phyloP scores from a whole-genome alignment of 2,888 invertebrate genomes.

The Caenorhabditis parvicauda region DNA sequence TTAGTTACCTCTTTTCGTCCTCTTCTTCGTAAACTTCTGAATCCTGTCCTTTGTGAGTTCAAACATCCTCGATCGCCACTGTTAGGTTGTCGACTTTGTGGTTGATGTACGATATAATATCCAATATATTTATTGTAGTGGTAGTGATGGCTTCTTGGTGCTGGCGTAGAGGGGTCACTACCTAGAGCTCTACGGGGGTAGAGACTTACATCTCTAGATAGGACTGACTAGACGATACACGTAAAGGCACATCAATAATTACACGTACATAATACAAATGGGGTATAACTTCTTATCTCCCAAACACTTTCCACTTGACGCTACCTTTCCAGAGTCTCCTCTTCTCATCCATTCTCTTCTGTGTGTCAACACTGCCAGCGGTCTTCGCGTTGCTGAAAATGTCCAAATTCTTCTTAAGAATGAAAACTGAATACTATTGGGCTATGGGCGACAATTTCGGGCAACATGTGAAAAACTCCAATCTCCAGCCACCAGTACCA shows the following conservation, averaged over 20 bases:
- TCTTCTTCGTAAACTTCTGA: background rate
- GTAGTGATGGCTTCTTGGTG: too few species aligned
- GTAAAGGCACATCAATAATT: too few species aligned
- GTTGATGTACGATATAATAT: too few species aligned
- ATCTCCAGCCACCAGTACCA: too few species aligned
- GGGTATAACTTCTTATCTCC: background rate
- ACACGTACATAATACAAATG: too few species aligned
- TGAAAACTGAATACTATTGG: conserved; percentile 44
- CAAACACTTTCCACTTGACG: background rate
- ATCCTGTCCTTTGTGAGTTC: background rate
- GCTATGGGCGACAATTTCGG: conserved; percentile 34
- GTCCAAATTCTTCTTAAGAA: conserved; percentile 35
- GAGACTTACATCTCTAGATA: too few species aligned
- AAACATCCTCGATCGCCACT: background rate
- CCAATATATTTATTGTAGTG: too few species aligned
- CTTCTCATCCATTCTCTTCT: conserved; percentile 25
- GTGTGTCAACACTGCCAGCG: conserved; percentile 23
- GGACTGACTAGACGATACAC: too few species aligned
- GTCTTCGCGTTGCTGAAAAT: conserved; percentile 35
- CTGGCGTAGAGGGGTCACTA: too few species aligned
- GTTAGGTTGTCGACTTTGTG: too few species aligned
- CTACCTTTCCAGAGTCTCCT: conserved; percentile 21
- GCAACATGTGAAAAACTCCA: background rate
- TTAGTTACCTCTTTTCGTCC: too few species aligned
- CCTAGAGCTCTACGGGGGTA: too few species aligned